Percentiles rank a stretch among this genome's conserved stretches.
Evolutionary conservation across 2,113 vertebrate genomes (phyloP).

Genomic region (Pachyramphus minor): DNA sequence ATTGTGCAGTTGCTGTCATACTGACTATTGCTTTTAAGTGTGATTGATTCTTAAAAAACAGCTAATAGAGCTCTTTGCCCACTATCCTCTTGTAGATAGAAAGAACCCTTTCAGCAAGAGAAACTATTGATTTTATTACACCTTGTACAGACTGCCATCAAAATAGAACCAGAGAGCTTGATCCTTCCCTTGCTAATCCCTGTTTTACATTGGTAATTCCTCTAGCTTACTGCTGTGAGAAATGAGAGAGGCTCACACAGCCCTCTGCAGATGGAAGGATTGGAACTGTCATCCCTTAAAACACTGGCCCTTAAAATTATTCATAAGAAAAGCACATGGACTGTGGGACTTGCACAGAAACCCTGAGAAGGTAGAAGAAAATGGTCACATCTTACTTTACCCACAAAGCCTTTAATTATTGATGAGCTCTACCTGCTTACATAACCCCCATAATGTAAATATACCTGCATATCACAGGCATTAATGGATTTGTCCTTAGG

Average conservation of each 20-base stretch:
- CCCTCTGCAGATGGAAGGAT: neutral
- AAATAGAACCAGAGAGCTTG: neutral
- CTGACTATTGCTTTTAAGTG: slow-evolving; percentile 1
- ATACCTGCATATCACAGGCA: neutral
- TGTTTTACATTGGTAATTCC: neutral
- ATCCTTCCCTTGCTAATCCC: neutral
- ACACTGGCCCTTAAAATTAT: neutral
- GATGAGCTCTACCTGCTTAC: slow-evolving; percentile 25
- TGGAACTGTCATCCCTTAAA: neutral
- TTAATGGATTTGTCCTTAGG: slow-evolving; percentile 48
- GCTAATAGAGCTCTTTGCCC: slow-evolving; percentile 1
- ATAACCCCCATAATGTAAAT: neutral
- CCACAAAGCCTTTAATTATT: neutral
- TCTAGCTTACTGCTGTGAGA: neutral
- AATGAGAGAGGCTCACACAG: neutral
- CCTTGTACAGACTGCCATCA: neutral
- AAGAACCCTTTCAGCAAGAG: neutral
- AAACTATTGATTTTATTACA: slow-evolving; percentile 36
- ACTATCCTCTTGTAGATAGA: neutral
- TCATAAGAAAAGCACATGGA: neutral
- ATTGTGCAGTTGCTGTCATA: neutral
- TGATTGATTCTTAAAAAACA: slow-evolving; percentile 27
- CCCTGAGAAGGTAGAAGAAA: neutral
- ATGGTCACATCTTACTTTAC: neutral
- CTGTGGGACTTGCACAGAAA: neutral